These are phyloP conservation scores for Cheumatopsyche charites DNA, from an alignment of 1,140 invertebrate species.

Conservation along the genomic window DNA sequence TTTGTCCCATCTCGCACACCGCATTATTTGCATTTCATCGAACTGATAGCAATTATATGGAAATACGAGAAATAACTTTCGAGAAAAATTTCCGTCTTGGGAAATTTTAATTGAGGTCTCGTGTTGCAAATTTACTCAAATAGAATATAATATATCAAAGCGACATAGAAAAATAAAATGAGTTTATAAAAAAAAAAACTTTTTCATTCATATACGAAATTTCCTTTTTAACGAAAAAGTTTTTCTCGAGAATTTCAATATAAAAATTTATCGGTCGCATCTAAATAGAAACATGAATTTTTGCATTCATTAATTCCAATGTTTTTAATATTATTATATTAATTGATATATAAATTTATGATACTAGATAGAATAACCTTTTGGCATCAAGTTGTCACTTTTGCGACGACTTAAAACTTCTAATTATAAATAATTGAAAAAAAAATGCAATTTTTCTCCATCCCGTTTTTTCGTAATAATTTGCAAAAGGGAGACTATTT, in stretches of 20 bases:
- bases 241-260: neutral
- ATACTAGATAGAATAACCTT: too few relatives aligned
- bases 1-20: constrained; percentile 2
- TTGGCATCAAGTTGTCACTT: too few relatives aligned
- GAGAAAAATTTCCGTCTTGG: constrained; percentile 20
- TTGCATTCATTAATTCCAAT: too few relatives aligned
- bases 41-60: constrained; percentile 39
- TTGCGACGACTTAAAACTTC: too few relatives aligned
- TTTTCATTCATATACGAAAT: constrained; percentile 13
- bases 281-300: too few relatives aligned
- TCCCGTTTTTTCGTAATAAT: too few relatives aligned
- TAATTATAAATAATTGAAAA: too few relatives aligned
- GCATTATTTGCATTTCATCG: constrained; percentile 40
- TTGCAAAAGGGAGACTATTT: too few relatives aligned
- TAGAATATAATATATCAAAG: neutral
- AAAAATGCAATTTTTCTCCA: too few relatives aligned
- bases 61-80: constrained; percentile 35
- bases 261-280: too few relatives aligned
- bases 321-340: too few relatives aligned
- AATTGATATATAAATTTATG: too few relatives aligned
- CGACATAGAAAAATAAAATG: neutral
- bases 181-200: constrained; percentile 4
- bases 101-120: constrained; percentile 36
- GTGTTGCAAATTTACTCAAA: constrained; percentile 29
- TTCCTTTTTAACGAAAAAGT: neutral